Base-by-base conservation (phyloP, 2,888 invertebrate genomes). In the Sericinus montela region DNA sequence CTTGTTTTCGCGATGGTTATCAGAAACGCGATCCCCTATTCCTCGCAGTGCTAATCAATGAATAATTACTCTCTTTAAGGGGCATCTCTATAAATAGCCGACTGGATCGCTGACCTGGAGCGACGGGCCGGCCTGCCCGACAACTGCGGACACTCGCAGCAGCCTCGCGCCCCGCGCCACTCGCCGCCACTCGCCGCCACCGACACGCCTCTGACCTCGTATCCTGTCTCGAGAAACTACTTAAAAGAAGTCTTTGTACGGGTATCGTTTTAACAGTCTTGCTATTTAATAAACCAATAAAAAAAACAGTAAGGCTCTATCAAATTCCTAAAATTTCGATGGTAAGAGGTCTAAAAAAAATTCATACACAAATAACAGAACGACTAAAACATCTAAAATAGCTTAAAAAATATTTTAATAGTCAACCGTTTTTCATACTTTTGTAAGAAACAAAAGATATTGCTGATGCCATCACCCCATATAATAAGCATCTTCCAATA, bases 31-130 rank as follows among this genome's bases (percentile, higher is more conserved):
- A 87, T 86, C 83, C 86, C 75, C 84, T 86, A 88, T 86, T 87
- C 86, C 86, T 83, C 78, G 85, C 84, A 82, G 85, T 84, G 84
- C 87, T 88, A 88, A 88, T 88, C 87, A 88, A 87, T 88, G 87
- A 88, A 88, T 88, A 88, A 88, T 88, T 88, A 88, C 86, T 88
- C 87, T 88, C 87, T 87, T 88, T 87, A 87, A 88, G 88, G 87
- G 84, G 83, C 82, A 86, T 80, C 80, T 88, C 87, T 88, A 88
- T 87, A 87, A 87, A 88, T 88, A 88, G 86, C 82, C 72, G 75
- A 83, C 82, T 87, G 86, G 88, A 87, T 85, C 88, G 88, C 85
- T 88, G 88, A 87, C 87, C 87, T 83, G 87, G 84, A 85, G 85
- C 86, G 87, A 86, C 88, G 85, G 80, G 87, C 84, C 85, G 82